Conservation (phyloP, 2,888 invertebrate species). For the Eupeodes luniger region DNA sequence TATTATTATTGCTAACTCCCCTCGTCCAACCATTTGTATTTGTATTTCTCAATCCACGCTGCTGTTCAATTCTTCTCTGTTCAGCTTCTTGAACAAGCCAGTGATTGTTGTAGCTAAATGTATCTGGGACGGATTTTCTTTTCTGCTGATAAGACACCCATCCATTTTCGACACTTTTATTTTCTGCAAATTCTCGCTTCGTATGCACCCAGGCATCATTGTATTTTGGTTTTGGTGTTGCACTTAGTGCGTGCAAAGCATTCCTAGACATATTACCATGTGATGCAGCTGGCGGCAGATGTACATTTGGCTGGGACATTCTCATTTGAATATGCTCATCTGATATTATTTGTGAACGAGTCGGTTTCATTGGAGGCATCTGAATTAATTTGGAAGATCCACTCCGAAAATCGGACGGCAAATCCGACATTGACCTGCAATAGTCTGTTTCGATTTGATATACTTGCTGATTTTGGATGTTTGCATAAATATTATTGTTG, state of each 20-base stretch:
- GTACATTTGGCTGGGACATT: constrained; percentile 84
- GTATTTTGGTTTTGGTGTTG: constrained; percentile 91
- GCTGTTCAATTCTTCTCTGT: constrained; percentile 90
- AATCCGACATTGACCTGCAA: constrained; percentile 86
- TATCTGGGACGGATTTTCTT: constrained; percentile 86
- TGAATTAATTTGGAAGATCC: constrained; percentile 80
- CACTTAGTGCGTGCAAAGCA: constrained; percentile 89
- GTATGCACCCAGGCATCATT: constrained; percentile 85
- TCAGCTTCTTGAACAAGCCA: constrained; percentile 98
- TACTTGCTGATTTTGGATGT: constrained; percentile 81
- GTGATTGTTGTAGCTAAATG: constrained; percentile 91
- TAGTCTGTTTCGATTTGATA: constrained; percentile 84
- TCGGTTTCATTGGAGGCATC: constrained; percentile 82
- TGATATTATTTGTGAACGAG: constrained; percentile 78
- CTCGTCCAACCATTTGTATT: constrained; percentile 73
- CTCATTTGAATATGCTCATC: constrained; percentile 85
- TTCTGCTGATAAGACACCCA: constrained; percentile 89
- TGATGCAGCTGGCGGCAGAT: constrained; percentile 54
- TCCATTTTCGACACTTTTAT: constrained; percentile 79
- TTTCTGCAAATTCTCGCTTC: constrained; percentile 81
- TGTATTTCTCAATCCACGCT: constrained; percentile 79
- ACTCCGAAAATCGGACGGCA: constrained; percentile 83
- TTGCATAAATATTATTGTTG: constrained; percentile 80
- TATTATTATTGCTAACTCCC: constrained; percentile 65
- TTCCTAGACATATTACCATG: constrained; percentile 88